Conservation (phyloP, 1,140 invertebrate species). For the Orchestia grillus region DNA sequence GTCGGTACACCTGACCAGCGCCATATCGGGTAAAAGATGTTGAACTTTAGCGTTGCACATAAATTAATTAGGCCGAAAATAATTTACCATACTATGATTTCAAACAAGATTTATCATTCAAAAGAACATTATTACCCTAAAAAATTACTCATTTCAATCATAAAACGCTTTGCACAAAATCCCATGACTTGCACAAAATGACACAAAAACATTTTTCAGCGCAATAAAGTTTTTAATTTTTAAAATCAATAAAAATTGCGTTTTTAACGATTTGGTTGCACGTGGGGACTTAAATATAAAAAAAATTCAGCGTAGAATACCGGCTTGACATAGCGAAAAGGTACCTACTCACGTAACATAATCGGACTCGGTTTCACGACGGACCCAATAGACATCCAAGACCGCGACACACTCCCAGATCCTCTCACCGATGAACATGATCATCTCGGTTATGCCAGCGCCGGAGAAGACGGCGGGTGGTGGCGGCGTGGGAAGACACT, state of each 20-base stretch:
- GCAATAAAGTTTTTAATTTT: no score
- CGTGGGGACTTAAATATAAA: no score
- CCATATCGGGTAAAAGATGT: not conserved
- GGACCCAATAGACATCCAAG: not conserved
- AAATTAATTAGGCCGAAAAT: not conserved
- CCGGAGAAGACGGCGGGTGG: slow-evolving; percentile 62
- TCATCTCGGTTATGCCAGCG: slow-evolving; percentile 62
- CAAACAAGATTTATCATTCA: not conserved
- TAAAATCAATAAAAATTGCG: no score
- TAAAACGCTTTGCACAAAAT: no score
- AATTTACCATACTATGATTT: not conserved
- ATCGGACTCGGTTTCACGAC: not conserved
- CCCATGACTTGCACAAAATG: no score
- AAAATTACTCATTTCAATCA: not conserved
- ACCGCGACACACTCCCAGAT: not conserved
- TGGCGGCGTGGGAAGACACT: slow-evolving; percentile 58
- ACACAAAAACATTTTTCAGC: no score
- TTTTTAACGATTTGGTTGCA: no score
- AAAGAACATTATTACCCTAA: not conserved
- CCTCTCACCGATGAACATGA: slow-evolving; percentile 62
- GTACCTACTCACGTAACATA: not conserved
- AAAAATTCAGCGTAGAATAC: not conserved
- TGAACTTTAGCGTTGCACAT: not conserved
- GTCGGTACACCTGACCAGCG: not conserved
- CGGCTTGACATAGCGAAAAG: not conserved